These are phyloP conservation scores for Phyllostomus hastatus DNA, from an alignment of 2,113 vertebrate species.

Conservation along the genomic window DNA sequence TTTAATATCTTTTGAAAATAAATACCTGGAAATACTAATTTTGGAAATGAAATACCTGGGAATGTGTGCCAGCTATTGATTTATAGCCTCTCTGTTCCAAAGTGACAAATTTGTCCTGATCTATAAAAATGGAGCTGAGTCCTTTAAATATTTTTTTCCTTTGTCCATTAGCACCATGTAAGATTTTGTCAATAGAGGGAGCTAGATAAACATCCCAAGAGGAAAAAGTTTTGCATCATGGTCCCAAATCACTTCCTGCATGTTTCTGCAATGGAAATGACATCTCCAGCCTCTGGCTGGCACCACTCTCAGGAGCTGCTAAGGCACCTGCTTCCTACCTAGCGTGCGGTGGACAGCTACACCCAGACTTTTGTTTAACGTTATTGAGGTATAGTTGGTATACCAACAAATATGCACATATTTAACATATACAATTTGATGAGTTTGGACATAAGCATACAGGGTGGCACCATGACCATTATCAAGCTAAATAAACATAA, in stretches of 20 bases:
- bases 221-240: too few species aligned
- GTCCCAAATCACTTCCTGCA: not conserved
- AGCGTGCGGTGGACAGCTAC: fast-evolving
- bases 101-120: not conserved
- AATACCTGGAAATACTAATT: not conserved
- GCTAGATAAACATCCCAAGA: not conserved
- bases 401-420: not conserved
- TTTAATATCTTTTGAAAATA: not conserved
- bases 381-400: not conserved
- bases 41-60: not conserved
- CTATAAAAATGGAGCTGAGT: not conserved
- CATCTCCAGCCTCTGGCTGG: not conserved
- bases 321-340: not conserved
- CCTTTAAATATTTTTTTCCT: not conserved
- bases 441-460: not conserved
- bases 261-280: fast-evolving
- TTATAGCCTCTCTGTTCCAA: not conserved
- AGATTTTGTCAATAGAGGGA: not conserved
- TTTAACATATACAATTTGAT: not conserved
- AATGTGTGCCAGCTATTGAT: not conserved
- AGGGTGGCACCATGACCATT: not conserved
- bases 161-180: not conserved
- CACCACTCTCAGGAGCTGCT: not conserved
- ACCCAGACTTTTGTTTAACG: not conserved
- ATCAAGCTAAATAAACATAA: not conserved